A percentile compares a stretch with the other conserved stretches of the same genome.
These are phyloP conservation scores for Ochropleura plecta DNA, from an alignment of 2,888 invertebrate species.

Conservation along the genomic window DNA sequence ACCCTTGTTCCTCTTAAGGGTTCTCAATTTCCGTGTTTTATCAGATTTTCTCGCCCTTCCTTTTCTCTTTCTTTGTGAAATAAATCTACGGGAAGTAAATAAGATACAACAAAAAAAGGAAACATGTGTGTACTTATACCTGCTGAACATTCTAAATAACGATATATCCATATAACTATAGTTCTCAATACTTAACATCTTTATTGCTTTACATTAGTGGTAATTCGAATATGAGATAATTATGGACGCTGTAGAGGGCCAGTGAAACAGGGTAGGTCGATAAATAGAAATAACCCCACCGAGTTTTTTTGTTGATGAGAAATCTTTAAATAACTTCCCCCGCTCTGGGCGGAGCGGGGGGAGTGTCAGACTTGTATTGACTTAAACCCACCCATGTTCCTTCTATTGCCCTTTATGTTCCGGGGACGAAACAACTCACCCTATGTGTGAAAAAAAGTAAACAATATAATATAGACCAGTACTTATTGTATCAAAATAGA, in stretches of 20 bases:
- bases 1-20: background rate
- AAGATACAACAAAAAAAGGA: background rate
- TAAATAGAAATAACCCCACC: too few relatives aligned
- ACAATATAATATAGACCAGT: background rate
- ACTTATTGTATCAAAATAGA: background rate
- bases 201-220: too few relatives aligned
- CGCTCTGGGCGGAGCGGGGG: too few relatives aligned
- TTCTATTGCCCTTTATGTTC: too few relatives aligned
- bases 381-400: too few relatives aligned
- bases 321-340: too few relatives aligned
- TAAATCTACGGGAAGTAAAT: background rate
- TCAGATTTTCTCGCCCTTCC: background rate
- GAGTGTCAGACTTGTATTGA: too few relatives aligned
- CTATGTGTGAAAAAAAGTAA: background rate
- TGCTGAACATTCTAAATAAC: background rate
- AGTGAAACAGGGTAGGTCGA: too few relatives aligned
- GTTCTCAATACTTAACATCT: too few relatives aligned
- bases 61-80: slow-evolving; percentile 1
- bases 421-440: background rate
- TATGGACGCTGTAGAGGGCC: too few relatives aligned
- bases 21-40: background rate
- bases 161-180: background rate
- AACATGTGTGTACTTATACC: background rate
- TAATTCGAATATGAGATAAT: too few relatives aligned
- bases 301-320: too few relatives aligned